Evolutionary conservation across 2,888 invertebrate species (phyloP).

Genomic region (Rhagium mordax): DNA sequence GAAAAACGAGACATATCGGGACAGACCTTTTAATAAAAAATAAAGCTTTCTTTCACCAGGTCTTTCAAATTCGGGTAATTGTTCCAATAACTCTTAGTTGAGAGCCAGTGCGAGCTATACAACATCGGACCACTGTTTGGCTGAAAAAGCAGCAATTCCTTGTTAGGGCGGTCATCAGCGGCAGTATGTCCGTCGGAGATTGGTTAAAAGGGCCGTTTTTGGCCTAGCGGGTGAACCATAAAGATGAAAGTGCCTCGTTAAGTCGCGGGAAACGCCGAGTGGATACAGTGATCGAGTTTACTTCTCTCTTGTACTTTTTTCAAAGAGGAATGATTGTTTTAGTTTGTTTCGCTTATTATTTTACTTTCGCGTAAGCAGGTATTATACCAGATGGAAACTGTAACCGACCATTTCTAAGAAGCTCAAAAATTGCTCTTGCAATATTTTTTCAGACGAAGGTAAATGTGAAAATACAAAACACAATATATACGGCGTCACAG

Average conservation of each 20-base stretch:
- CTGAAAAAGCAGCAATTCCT: conserved; percentile 30
- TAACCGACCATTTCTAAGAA: too few relatives aligned
- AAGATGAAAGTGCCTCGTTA: conserved; percentile 32
- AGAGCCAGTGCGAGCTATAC: background rate
- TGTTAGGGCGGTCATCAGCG: conserved; percentile 26
- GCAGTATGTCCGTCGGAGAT: conserved; percentile 21
- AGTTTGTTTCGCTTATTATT: conserved; percentile 3
- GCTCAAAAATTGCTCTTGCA: too few relatives aligned
- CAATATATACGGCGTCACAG: too few relatives aligned
- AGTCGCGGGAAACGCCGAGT: conserved; percentile 22
- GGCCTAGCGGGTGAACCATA: conserved; percentile 27
- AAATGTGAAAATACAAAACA: too few relatives aligned
- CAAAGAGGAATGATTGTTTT: background rate
- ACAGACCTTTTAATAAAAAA: background rate
- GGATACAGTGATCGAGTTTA: conserved; percentile 24
- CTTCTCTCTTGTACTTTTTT: background rate
- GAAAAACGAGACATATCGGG: background rate
- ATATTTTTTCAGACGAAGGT: too few relatives aligned
- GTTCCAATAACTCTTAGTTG: conserved; percentile 15
- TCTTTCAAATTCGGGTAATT: conserved; percentile 16
- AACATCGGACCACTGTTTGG: conserved; percentile 10
- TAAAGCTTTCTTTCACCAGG: conserved; percentile 6
- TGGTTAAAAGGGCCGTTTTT: conserved; percentile 29
- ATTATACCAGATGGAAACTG: too few relatives aligned
- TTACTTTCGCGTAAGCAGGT: too few relatives aligned